Conservation (phyloP, 92 coral and sea anemone species). For the Actinernus sp. region DNA sequence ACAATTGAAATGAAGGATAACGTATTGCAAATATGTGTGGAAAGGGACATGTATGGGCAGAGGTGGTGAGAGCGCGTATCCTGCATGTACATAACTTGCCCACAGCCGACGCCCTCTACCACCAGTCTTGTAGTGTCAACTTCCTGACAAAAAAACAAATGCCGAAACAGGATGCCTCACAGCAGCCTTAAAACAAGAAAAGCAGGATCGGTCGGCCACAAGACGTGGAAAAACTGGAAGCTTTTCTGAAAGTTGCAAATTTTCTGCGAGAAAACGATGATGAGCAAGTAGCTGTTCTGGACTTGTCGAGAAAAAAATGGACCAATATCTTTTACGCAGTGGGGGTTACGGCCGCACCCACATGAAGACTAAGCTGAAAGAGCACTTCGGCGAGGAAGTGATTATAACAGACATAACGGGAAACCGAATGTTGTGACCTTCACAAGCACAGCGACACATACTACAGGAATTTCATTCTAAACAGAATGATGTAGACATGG, state of each 20-base stretch:
- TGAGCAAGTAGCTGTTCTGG: conserved; percentile 20
- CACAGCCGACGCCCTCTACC: conserved; percentile 27
- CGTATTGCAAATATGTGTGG: not conserved
- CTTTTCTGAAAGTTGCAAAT: conserved; percentile 27
- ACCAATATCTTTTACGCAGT: conserved; percentile 8
- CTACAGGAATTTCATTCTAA: conserved; percentile 14
- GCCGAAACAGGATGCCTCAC: not conserved
- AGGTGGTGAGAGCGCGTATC: not conserved
- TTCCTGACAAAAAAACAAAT: conserved; percentile 15
- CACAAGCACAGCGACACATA: conserved; percentile 22
- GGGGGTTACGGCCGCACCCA: conserved; percentile 25
- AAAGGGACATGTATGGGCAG: conserved; percentile 14
- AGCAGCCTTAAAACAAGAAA: no score
- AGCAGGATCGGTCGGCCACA: conserved; percentile 45
- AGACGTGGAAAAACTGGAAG: conserved; percentile 28
- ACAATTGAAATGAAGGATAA: not conserved
- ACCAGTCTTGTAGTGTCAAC: conserved; percentile 28
- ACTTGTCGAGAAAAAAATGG: conserved; percentile 6
- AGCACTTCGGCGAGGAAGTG: conserved; percentile 36
- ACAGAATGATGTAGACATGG: not conserved
- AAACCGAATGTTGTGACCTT: conserved; percentile 43
- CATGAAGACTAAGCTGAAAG: conserved; percentile 33
- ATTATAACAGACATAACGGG: conserved; percentile 7
- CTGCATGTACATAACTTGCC: conserved; percentile 2
- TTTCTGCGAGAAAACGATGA: conserved; percentile 29